phyloP scores from a whole-genome alignment of 2,888 invertebrate genomes.

The Kuschelorhynchus macadamiae region DNA sequence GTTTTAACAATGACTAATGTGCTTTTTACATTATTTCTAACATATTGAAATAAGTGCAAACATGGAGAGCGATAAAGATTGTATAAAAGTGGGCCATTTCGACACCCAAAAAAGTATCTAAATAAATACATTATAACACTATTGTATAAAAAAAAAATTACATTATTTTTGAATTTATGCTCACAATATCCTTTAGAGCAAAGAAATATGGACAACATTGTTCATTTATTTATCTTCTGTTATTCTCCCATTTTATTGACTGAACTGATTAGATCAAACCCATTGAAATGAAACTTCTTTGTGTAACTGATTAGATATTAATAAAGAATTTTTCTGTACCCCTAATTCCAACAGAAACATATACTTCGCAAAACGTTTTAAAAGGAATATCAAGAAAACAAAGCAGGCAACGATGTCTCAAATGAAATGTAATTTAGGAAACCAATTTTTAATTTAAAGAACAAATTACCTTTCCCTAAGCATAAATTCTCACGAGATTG shows the following conservation, averaged over 20 bases:
- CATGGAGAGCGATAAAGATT: no score
- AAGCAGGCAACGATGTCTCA: conserved; percentile 27
- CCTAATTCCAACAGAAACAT: conserved; percentile 8
- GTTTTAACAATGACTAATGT: no score
- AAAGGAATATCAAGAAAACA: conserved; percentile 30
- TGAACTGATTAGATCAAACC: background rate
- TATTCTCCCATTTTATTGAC: background rate
- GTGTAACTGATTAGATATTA: conserved; percentile 1
- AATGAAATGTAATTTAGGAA: conserved; percentile 40
- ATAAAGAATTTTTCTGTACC: conserved; percentile 19
- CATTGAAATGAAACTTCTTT: conserved; percentile 5
- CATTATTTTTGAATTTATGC: no score
- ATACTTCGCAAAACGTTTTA: conserved; percentile 19
- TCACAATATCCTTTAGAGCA: no score
- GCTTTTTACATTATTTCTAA: no score
- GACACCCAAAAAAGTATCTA: no score
- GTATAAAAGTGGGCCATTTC: no score
- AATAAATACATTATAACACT: no score
- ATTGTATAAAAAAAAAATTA: no score
- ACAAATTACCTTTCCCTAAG: conserved; percentile 40
- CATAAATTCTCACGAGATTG: conserved; percentile 42
- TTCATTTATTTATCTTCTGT: conserved; percentile 50
- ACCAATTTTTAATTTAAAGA: conserved; percentile 45
- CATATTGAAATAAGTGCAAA: no score
- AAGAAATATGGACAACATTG: no score